Base-by-base conservation (phyloP, 2,113 vertebrate species). In the Acrocephalus arundinaceus region DNA sequence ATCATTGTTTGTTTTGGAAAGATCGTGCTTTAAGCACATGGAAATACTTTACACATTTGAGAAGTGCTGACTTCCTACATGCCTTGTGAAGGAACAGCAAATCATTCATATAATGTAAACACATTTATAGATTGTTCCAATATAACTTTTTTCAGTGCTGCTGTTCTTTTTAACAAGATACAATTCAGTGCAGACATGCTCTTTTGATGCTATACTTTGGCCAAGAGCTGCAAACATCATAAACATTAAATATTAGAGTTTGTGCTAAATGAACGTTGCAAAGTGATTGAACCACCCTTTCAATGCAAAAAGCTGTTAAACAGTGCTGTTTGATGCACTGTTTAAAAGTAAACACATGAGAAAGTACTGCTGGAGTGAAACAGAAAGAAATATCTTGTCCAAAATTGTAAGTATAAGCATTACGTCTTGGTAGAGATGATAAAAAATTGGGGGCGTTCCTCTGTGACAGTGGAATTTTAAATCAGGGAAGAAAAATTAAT, bases 31-130 rank as follows among this genome's bases (percentile, higher is more conserved):
- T 95, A 96, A 97, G 94, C 98, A 98, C 97, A 97, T 98, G 98
- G 97, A 98, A 98, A 96, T 98, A 98, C 98, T 98, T 98, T 95
- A 77, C 97, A 97, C 95, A 6, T 97, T 97, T 96, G 95, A 97
- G 95, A 97, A 97, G 97, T 97, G 97, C 92, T 97, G 93, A 96
- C 89, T 97, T 97, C 93, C 96, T 97, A 97, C 82, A 96, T 97
- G 91, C 89, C 94, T 97, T 97, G 94, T 96, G 95, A 97, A 97
- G 95, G 97, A 97, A 97, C 90, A 97, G 92, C 93, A 97, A 96
- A 97, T 98, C 95, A 97, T 91, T 97, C 95, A 95, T 96, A 74
- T 97, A 96, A 92, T 94, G 82, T 96, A 97, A 98, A 97, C 85
- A 97, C 72, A 89, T 95, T 97, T 96, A 95, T 90, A 96, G 82